Percentiles rank a stretch among this genome's conserved stretches.
These are phyloP conservation scores for Corydoras sp. DNA, from an alignment of 2,113 vertebrate species.

Conservation along the genomic window DNA sequence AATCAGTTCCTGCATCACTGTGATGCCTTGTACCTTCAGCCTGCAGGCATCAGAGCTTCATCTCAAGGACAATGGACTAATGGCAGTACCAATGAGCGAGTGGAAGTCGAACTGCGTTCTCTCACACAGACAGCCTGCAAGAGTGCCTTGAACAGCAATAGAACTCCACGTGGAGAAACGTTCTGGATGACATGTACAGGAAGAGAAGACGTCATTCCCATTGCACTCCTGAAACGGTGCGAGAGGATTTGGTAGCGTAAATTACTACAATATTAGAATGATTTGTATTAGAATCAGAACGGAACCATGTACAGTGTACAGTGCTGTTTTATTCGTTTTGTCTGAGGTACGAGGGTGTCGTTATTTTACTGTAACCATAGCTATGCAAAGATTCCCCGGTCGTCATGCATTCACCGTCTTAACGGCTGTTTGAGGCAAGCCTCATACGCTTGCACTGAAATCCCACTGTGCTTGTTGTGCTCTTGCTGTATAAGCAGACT, in stretches of 20 bases:
- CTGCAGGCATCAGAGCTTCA: conserved; percentile 49
- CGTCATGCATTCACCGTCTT: background rate
- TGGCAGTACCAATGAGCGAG: conserved; percentile 35
- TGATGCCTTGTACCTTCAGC: conserved; percentile 59
- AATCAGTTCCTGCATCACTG: conserved; percentile 63
- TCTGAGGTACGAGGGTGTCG: no score
- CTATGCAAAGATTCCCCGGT: conserved; percentile 2
- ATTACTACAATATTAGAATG: background rate
- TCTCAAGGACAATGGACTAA: conserved; percentile 45
- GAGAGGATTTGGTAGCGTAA: background rate
- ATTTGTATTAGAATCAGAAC: conserved; percentile 8
- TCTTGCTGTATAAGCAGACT: conserved; percentile 12
- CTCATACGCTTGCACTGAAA: conserved; percentile 11
- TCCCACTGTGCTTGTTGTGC: conserved; percentile 11
- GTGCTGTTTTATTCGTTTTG: background rate
- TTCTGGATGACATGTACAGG: background rate
- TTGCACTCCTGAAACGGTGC: background rate
- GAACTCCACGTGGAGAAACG: background rate
- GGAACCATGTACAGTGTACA: conserved; percentile 24
- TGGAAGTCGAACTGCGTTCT: conserved; percentile 11
- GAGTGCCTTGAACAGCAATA: conserved; percentile 66
- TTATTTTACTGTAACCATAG: background rate
- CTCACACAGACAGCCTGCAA: conserved; percentile 54
- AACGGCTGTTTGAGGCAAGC: background rate
- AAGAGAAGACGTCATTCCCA: no score